Base-by-base conservation (phyloP, 2,113 vertebrate species). In the Mesocricetus auratus region DNA sequence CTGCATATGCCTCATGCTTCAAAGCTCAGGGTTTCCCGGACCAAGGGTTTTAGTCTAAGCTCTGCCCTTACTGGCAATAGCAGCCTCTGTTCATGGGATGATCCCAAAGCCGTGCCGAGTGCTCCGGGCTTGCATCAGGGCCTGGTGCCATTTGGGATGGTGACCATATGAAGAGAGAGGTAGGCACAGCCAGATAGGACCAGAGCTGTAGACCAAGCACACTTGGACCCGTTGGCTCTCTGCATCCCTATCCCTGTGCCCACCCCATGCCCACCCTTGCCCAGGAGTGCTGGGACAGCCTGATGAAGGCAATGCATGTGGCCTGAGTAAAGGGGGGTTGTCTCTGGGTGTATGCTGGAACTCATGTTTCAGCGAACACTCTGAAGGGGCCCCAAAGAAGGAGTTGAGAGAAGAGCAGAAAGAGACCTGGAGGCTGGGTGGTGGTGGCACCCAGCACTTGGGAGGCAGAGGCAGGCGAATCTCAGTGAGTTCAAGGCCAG, bases 241-340 rank as follows among this genome's bases (percentile, higher is more conserved):
- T 29, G 3, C 6, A 85, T n/a, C 22, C 75, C 31, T 17, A 7
- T 24, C 29, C 29, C 3, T 22, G 2, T 45, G 29, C 4, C 56
- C 3, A 26, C 0, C 21, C 6, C 1, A 10, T 24, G 21, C 12
- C 24, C 13, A 11, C 33, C 10, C 0, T 2, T 83, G 17, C 26
- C 74, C 77, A 53, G 68, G 7, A 39, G 4, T 42, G 69, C 36
- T 91, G 29, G 50, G 17, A 36, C 62, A 58, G 22, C 36, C 36
- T 82, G n/a, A 9, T 50, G 39, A 17, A 12, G 31, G 69, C 53
- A 29, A 22, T 53, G 64, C 29, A 26, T 39, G 36, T 50, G 5
- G 22, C 60, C 21, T 26, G 1, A n/a, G 50, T 5, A 75, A 26
- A 92, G 53, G 10, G 58, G 16, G 4, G 26, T 58, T 21, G 62